Evolutionary conservation across 1,140 invertebrate species (phyloP).

Genomic region (Drosophila paulistorum): DNA sequence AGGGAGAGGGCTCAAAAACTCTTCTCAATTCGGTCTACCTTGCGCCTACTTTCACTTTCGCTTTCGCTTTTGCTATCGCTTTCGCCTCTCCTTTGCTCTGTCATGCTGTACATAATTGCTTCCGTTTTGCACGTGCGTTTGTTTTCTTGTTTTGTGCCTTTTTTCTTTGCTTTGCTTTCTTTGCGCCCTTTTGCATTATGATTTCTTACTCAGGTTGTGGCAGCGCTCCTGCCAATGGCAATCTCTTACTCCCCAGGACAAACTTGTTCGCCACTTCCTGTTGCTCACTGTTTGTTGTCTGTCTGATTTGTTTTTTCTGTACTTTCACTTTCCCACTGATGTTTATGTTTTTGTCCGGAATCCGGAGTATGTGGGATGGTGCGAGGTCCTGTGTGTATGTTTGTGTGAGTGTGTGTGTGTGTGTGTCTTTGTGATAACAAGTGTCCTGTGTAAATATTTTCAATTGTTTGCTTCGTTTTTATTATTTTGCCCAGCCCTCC

Average conservation of each 20-base stretch:
- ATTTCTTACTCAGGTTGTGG: slow-evolving; percentile 41
- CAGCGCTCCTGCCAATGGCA: slow-evolving; percentile 32
- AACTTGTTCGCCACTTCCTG: slow-evolving; percentile 64
- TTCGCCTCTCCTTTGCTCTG: slow-evolving; percentile 21
- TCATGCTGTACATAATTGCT: slow-evolving; percentile 76
- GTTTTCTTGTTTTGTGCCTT: slow-evolving; percentile 53
- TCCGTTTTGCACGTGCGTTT: slow-evolving; percentile 77
- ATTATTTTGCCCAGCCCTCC: slow-evolving; percentile 61
- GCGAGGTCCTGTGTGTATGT: slow-evolving; percentile 15
- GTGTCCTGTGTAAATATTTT: slow-evolving; percentile 81
- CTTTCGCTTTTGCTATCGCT: slow-evolving; percentile 1
- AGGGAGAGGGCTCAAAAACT: slow-evolving; percentile 7
- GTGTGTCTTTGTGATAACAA: slow-evolving; percentile 78
- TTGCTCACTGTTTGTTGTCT: slow-evolving; percentile 63
- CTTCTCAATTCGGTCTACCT: slow-evolving; percentile 6
- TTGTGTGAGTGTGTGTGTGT: slow-evolving; percentile 31
- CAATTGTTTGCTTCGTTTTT: slow-evolving; percentile 78
- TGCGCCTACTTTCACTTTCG: slow-evolving; percentile 9
- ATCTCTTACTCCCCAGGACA: slow-evolving; percentile 33
- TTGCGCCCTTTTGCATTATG: slow-evolving; percentile 59
- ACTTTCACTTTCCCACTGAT: slow-evolving; percentile 54
- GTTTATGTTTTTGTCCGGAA: slow-evolving; percentile 56
- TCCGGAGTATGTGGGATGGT: slow-evolving; percentile 2
- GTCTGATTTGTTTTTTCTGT: slow-evolving; percentile 65
- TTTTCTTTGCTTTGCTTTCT: slow-evolving; percentile 17